Evolutionary conservation across 2,797 vertebrate genomes (phyloP), one percentile per base, ranked within the genome.

Genomic region (Harpagifer antarcticus): DNA sequence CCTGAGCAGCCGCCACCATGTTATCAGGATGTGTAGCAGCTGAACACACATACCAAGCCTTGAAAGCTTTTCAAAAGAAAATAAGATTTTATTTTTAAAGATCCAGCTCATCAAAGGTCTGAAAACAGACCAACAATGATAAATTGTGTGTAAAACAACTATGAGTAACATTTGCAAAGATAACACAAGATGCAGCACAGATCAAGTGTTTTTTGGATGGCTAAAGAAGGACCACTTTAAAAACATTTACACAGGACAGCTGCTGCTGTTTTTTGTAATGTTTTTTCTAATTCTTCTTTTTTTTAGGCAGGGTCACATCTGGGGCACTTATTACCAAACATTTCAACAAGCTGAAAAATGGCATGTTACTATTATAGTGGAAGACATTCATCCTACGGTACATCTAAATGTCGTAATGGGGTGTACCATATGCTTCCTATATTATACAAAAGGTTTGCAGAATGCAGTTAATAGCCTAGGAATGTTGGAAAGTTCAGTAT

Each of bases 191-290:
- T 45, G 65, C 14, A 66, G 48, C 52, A 16, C 44, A 59, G 63
- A 54, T 15, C 56, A 47, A 54, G 12, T 23, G 61, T 53, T 61
- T 53, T 56, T 37, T 37, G 33, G 43, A 52, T 16, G 53, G 81
- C 73, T 67, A 23, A 73, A 83, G 77, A 79, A 77, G 78, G 67
- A 82, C 64, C 71, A 73, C 78, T 83, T 86, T 87, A 69, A 87
- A 86, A 92, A 91, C 79, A 88, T 92, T 94, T 91, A 90, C 85
- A 87, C 61, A 82, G 88, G 53, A 70, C 90, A 91, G 89, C 90
- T 86, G 92, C 83, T 82, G 82, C 79, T 88, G 50, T 37, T 74
- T 68, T 71, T 85, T 86, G 33, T 37, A 37, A 37, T 37, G 33
- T 49, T 8, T 10, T 45, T 31, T 48, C 1, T 64, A 7, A 17